phyloP scores from a whole-genome alignment of 2,797 vertebrate species.

The Poliocrania exsul region DNA sequence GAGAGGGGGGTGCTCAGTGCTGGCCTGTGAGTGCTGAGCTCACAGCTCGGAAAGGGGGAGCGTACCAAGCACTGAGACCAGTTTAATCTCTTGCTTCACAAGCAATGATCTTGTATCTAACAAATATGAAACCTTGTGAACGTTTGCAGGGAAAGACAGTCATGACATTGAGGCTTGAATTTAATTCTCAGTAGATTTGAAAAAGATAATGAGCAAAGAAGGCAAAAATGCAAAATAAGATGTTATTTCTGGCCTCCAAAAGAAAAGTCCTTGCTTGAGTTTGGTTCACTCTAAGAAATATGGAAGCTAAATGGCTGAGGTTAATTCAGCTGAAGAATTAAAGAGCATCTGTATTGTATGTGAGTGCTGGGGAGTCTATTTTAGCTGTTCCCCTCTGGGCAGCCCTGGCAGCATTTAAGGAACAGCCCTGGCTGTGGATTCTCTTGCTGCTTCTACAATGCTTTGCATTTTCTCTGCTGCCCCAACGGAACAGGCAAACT shows the following conservation, averaged over 20 bases:
- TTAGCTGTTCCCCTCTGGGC: not conserved
- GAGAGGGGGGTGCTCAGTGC: not conserved
- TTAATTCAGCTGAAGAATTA: not conserved
- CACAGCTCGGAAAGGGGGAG: not conserved
- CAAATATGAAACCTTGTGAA: not conserved
- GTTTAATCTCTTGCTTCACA: not conserved
- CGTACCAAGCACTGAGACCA: not conserved
- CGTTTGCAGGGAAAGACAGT: not conserved
- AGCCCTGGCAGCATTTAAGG: not conserved
- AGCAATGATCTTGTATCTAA: not conserved
- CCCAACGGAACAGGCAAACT: not conserved
- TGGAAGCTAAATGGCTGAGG: not conserved
- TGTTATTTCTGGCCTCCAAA: not conserved
- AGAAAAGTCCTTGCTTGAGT: not conserved
- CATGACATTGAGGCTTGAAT: not conserved
- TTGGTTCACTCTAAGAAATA: not conserved
- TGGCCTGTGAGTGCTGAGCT: not conserved
- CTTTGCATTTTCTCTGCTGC: not conserved
- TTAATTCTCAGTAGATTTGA: not conserved
- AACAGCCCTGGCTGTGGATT: not conserved
- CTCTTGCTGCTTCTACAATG: not conserved
- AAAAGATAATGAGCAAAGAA: not conserved
- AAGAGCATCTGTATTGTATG: not conserved
- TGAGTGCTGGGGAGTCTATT: not conserved
- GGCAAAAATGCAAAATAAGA: not conserved